Base-by-base conservation (phyloP, 2,113 vertebrate genomes). In the Paradoxurus hermaphroditus region DNA sequence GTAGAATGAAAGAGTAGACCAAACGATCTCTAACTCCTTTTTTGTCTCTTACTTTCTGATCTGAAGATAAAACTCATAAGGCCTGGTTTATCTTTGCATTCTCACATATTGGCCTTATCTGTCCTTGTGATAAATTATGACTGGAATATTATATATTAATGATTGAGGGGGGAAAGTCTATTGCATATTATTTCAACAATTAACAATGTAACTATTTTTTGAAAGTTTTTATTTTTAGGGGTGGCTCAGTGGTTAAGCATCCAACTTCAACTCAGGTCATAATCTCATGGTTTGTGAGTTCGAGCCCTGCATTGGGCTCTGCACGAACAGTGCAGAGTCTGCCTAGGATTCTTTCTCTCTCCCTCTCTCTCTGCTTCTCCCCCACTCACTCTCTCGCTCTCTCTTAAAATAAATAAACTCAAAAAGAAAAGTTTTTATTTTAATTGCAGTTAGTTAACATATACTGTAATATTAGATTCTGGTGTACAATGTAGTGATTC, bases 101-200 rank as follows among this genome's bases (percentile, higher is more conserved):
- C 56, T 65, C 12, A 72, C 7, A 31, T 65, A 73, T 29, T n/a
- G 29, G 70, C 44, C 56, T 83, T 83, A 59, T 27, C 39, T 90
- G 67, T 56, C 84, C 44, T 86, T 16, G 5, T 96, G 94, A 94
- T 94, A 87, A 86, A 96, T 92, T 83, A 90, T 84, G 63, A 79
- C 21, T 79, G 78, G n/a, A 95, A 93, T 73, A 81, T 78, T 86
- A 72, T 23, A 46, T 90, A 73, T 93, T 73, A 92, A 88, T 78
- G 44, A 88, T 6, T 83, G 62, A 85, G 46, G 75, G 79, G 84
- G 79, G 79, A 84, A 96, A n/a, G 63, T 41, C 34, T 59, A 36
- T 67, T 73, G 41, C 36, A 65, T 65, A 68, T 72, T 95, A 94
- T 92, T 95, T 93, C 53, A 97, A 77, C 36, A 97, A 73, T 73